phyloP scores from a whole-genome alignment of 2,113 vertebrate species.

The Aviceda subcristata region DNA sequence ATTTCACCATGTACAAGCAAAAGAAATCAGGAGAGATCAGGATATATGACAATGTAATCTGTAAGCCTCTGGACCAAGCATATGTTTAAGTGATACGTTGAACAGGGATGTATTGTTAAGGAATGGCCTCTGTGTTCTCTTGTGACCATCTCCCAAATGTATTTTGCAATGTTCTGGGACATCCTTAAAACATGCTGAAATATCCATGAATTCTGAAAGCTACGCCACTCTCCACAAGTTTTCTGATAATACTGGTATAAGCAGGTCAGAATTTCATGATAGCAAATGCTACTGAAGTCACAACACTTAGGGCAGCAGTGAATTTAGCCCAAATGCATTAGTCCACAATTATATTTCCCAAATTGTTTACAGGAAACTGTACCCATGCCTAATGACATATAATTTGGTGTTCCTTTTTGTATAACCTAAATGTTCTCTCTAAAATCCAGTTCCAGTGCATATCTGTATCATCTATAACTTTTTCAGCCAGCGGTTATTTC shows the following conservation, averaged over 20 bases:
- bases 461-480: background rate
- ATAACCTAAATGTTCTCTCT: background rate
- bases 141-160: background rate
- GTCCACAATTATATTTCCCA: background rate
- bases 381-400: background rate
- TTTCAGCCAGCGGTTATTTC: background rate
- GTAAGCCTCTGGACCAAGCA: background rate
- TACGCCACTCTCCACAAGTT: background rate
- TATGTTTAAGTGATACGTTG: background rate
- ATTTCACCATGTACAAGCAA: background rate
- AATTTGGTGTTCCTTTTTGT: background rate
- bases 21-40: background rate
- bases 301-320: background rate
- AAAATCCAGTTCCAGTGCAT: background rate
- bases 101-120: background rate
- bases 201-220: background rate
- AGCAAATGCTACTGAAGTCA: background rate
- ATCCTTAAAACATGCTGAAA: background rate
- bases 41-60: background rate
- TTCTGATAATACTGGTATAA: background rate
- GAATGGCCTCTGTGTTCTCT: background rate
- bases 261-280: background rate
- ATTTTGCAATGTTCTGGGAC: background rate
- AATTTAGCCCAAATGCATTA: background rate
- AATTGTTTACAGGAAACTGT: background rate